Evolutionary conservation across 2,113 vertebrate species (phyloP).

Genomic region (Paramormyrops kingsleyae): DNA sequence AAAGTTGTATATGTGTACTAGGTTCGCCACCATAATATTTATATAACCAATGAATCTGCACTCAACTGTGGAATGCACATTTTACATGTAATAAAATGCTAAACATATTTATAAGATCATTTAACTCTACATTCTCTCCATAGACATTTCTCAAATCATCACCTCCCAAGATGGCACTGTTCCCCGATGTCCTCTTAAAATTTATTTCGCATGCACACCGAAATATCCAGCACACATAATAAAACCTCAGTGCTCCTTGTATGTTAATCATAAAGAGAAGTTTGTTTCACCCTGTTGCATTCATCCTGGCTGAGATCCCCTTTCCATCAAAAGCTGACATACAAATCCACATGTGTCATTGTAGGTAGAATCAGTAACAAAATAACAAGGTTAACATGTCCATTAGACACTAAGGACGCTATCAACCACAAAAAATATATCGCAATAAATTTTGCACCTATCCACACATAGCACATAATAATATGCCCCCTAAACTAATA

Average conservation of each 20-base stretch:
- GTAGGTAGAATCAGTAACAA: neutral
- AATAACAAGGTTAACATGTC: neutral
- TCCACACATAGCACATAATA: neutral
- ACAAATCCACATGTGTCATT: neutral
- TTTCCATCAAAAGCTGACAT: neutral
- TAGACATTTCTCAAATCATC: neutral
- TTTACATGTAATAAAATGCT: neutral
- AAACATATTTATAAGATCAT: neutral
- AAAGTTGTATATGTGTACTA: neutral
- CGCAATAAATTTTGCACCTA: neutral
- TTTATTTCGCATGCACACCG: neutral
- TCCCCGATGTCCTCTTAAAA: neutral
- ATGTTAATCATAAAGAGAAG: neutral
- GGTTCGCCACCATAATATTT: neutral
- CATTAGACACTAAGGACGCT: neutral
- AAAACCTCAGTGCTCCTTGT: neutral
- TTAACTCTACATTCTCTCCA: neutral
- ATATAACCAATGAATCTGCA: neutral
- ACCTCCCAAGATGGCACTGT: neutral
- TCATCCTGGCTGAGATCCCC: neutral
- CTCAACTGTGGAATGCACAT: neutral
- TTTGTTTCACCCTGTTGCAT: neutral
- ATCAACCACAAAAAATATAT: neutral
- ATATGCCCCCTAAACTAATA: neutral
- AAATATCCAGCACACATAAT: neutral